These are phyloP conservation scores for Sesamia inferens DNA, from an alignment of 2,888 invertebrate genomes.

Conservation along the genomic window DNA sequence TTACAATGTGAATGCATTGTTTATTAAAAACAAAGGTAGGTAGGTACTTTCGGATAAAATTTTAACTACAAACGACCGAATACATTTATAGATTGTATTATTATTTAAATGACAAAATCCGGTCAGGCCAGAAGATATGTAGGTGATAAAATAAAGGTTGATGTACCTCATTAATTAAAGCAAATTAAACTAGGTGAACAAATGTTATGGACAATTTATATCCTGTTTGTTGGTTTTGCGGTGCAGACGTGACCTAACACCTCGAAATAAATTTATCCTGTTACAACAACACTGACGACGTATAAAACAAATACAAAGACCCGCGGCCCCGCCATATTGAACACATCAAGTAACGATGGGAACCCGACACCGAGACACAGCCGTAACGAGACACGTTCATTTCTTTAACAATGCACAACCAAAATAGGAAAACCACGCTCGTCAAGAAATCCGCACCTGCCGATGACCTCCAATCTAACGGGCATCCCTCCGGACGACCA, in stretches of 20 bases:
- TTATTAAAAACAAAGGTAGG: slow-evolving; percentile 38
- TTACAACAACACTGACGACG: slow-evolving; percentile 30
- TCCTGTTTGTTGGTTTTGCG: slow-evolving; percentile 44
- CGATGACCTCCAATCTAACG: slow-evolving; percentile 86
- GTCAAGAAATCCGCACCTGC: slow-evolving; percentile 88
- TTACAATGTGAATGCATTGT: slow-evolving; percentile 33
- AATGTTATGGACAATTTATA: slow-evolving; percentile 22
- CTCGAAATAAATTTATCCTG: slow-evolving; percentile 50
- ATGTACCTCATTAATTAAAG: slow-evolving; percentile 26
- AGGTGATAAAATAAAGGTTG: slow-evolving; percentile 34
- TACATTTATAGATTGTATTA: slow-evolving; percentile 21
- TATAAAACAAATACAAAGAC: slow-evolving; percentile 35
- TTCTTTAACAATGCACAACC: slow-evolving; percentile 82
- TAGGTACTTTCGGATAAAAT: slow-evolving; percentile 16
- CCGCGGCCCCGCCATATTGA: slow-evolving; percentile 49
- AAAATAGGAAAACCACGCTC: slow-evolving; percentile 85
- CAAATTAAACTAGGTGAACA: slow-evolving; percentile 38
- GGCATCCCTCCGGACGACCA: slow-evolving; percentile 75
- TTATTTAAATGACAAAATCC: slow-evolving; percentile 30
- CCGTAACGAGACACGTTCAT: slow-evolving; percentile 78
- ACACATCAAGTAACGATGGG: slow-evolving; percentile 68
- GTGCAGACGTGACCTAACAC: slow-evolving; percentile 34
- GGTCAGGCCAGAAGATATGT: neutral
- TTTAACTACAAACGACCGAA: slow-evolving; percentile 26
- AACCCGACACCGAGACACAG: slow-evolving; percentile 66